Conservation (phyloP, 92 coral and sea anemone genomes). For the Heteractis magnifica region DNA sequence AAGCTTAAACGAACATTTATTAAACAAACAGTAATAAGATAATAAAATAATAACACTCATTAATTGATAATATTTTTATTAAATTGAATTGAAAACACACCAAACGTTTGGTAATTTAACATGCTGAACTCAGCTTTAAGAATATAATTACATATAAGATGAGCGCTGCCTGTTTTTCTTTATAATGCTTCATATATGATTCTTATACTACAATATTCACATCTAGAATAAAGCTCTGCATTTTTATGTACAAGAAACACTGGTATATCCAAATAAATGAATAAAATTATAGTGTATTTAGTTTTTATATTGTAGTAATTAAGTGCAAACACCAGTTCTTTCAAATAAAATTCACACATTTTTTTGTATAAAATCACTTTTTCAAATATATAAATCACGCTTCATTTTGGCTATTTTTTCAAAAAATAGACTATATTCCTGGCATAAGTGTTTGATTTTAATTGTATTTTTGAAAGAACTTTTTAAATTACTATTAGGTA, state of each 20-base stretch:
- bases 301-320: neutral
- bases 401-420: no score
- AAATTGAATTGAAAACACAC: neutral
- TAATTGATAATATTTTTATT: neutral
- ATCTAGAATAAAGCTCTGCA: neutral
- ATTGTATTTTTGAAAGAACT: no score
- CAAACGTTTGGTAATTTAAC: neutral
- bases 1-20: no score
- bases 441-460: no score
- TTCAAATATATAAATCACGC: no score
- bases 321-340: neutral
- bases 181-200: neutral
- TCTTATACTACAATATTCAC: constrained; percentile 1
- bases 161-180: neutral
- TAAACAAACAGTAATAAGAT: neutral
- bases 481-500: no score
- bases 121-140: neutral
- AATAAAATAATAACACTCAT: neutral
- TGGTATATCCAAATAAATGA: neutral
- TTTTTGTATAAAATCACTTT: neutral
- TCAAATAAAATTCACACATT: neutral
- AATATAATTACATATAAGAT: neutral
- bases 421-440: no score
- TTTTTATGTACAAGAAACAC: neutral
- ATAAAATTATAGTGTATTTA: neutral